Conservation (phyloP, 2,113 vertebrate genomes). For the Marcusenius ussheri region DNA sequence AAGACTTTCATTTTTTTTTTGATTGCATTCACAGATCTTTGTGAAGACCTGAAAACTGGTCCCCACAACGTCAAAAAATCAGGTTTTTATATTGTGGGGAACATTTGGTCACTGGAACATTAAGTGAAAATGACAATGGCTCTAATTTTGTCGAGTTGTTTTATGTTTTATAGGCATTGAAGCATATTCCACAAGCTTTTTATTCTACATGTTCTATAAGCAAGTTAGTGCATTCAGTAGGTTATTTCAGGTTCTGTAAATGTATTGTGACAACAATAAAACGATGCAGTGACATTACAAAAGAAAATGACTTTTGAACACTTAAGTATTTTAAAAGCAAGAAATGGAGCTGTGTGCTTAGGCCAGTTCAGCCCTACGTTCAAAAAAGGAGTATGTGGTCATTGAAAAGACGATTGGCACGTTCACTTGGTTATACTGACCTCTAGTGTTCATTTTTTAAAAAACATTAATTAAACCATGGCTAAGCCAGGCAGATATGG, state of each 20-base stretch:
- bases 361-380: not conserved
- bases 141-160: not conserved
- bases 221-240: not conserved
- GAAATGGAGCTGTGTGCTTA: not conserved
- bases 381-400: not conserved
- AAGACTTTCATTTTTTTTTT: too few species aligned
- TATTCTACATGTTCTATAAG: not conserved
- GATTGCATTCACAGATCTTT: too few species aligned
- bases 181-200: not conserved
- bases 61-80: too few species aligned
- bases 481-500: not conserved
- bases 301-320: not conserved
- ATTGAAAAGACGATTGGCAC: not conserved
- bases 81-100: too few species aligned
- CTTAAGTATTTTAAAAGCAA: not conserved
- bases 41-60: too few species aligned
- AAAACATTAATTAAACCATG: conserved; percentile 8
- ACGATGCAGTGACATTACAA: not conserved
- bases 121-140: not conserved
- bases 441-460: conserved; percentile 34
- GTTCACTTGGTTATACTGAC: conserved; percentile 29
- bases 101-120: not conserved
- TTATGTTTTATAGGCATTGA: not conserved
- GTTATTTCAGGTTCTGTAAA: not conserved
- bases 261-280: not conserved